These are phyloP conservation scores for Myotis planiceps DNA, from an alignment of 2,797 vertebrate genomes.

Conservation along the genomic window DNA sequence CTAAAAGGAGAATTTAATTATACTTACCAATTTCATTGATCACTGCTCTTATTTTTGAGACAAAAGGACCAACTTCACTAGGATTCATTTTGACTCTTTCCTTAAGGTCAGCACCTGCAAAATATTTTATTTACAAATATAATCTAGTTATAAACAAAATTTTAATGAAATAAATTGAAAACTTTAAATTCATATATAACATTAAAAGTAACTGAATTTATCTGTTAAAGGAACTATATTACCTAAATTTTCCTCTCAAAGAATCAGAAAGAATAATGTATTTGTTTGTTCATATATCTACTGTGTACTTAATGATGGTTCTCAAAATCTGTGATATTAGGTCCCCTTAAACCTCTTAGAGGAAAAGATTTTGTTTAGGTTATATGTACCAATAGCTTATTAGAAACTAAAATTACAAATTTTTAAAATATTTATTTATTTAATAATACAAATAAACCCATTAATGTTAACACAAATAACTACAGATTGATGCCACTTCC, in stretches of 20 bases:
- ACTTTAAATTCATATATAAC: not conserved
- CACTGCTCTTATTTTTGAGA: constrained; percentile 94
- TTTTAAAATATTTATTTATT: not conserved
- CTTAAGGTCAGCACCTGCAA: constrained; percentile 97
- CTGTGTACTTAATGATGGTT: not conserved
- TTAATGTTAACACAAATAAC: not conserved
- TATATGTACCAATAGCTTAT: not conserved
- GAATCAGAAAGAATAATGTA: not conserved
- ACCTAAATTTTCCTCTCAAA: not conserved
- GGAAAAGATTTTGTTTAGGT: not conserved
- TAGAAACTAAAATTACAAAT: not conserved
- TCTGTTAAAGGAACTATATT: not conserved
- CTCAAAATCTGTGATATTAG: not conserved
- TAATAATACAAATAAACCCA: not conserved
- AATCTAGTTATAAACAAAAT: constrained; percentile 40
- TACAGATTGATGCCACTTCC: not conserved
- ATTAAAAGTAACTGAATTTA: not conserved
- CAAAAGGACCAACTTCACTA: constrained; percentile 97
- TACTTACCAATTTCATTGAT: constrained; percentile 95
- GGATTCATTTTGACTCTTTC: constrained; percentile 97
- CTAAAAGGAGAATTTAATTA: not conserved
- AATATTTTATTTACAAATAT: constrained; percentile 66
- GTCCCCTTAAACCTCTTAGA: not conserved
- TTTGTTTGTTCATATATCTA: not conserved
- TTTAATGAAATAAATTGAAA: constrained; percentile 47